phyloP scores from a whole-genome alignment of 2,888 invertebrate species.

The Aphrophora alni region DNA sequence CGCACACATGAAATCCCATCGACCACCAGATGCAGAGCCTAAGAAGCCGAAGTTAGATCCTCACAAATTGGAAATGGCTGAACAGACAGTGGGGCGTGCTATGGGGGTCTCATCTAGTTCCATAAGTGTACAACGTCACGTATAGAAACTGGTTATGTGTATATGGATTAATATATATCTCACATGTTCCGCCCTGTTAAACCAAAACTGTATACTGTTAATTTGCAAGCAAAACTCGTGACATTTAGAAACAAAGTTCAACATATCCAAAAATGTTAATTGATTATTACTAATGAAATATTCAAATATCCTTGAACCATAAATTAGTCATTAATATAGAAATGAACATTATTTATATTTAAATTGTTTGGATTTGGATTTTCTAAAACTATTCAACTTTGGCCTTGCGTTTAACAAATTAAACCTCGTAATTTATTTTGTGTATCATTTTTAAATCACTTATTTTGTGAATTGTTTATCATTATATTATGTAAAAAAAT shows the following conservation, averaged over 20 bases:
- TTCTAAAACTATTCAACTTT: too few relatives aligned
- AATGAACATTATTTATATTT: too few relatives aligned
- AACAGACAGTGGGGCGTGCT: constrained; percentile 39
- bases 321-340: too few relatives aligned
- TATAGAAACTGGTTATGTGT: constrained; percentile 31
- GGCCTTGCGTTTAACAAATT: too few relatives aligned
- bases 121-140: constrained; percentile 29
- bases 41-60: constrained; percentile 66
- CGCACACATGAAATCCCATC: constrained; percentile 99
- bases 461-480: too few relatives aligned
- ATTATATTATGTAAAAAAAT: too few relatives aligned
- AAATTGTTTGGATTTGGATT: too few relatives aligned
- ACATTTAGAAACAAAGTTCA: background rate
- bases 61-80: constrained; percentile 42
- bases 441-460: too few relatives aligned
- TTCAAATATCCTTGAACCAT: too few relatives aligned
- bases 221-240: background rate
- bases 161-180: background rate
- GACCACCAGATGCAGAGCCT: constrained; percentile 84
- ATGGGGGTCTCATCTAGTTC: constrained; percentile 23
- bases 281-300: background rate
- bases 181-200: background rate
- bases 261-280: background rate
- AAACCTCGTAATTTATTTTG: too few relatives aligned
- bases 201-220: background rate